phyloP scores from a whole-genome alignment of 2,888 invertebrate species.

The Microctonus brassicae region DNA sequence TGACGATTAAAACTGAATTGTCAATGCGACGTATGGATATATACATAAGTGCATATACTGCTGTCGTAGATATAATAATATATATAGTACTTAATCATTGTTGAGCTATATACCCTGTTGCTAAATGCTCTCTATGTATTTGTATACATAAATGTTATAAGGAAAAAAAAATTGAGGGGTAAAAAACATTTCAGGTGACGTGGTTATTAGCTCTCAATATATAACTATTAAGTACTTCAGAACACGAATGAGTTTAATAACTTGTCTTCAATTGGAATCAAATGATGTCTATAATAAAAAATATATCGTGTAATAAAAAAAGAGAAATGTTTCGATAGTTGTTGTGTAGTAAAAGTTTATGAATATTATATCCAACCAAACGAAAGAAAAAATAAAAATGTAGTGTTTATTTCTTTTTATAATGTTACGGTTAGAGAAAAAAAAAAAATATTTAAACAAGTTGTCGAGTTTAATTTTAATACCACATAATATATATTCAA shows the following conservation, averaged over 20 bases:
- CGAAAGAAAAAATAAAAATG: too few relatives aligned
- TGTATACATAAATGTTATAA: neutral
- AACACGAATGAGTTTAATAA: neutral
- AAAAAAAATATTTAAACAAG: too few relatives aligned
- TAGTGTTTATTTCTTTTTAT: too few relatives aligned
- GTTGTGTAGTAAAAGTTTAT: too few relatives aligned
- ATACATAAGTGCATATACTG: too few relatives aligned
- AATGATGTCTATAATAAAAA: constrained; percentile 15
- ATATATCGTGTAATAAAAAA: too few relatives aligned
- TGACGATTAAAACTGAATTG: constrained; percentile 48
- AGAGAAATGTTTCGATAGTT: too few relatives aligned
- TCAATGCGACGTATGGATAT: constrained; percentile 25
- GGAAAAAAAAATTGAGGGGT: neutral
- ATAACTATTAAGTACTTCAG: neutral
- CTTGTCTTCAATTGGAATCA: neutral
- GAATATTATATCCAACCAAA: too few relatives aligned
- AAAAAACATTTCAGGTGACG: constrained; percentile 3
- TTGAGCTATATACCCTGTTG: constrained; percentile 8
- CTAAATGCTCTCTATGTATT: constrained; percentile 11
- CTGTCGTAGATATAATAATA: constrained; percentile 32
- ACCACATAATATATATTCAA: constrained; percentile 28
- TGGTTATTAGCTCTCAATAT: neutral
- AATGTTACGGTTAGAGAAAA: too few relatives aligned
- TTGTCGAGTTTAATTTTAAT: too few relatives aligned
- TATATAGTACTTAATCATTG: constrained; percentile 23